Evolutionary conservation across 2,888 invertebrate genomes (phyloP), one percentile per base, ranked within the genome.

Genomic region (Theodoxus fluviatilis): DNA sequence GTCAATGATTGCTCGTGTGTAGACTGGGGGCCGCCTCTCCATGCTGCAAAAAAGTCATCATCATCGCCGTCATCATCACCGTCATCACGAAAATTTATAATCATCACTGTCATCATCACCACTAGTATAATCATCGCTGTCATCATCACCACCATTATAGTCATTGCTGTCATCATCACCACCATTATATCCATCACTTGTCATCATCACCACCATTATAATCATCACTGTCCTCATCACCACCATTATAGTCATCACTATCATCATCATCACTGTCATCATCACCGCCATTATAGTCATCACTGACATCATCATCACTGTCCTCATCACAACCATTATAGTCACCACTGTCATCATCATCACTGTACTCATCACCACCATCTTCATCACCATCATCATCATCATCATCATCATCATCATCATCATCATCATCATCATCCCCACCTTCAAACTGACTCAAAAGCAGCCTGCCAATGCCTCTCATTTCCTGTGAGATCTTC

Each of bases 1-100:
- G 74, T 86, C 85, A 73, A 86, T 72, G 64, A 86, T 80, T 40
- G 84, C 83, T 35, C 84, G 75, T 0, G 85, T 85, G 74, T 81
- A 79, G 12, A 85, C 81, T 0, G 82, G 79, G 0, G 84, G 81
- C 22, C 82, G 73, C 28, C 82, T 74, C 38, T 79, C 74, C 69
- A 80, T 80, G 70, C 85, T 85, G 71, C 2, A 70, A 66, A 9
- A n/a, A 9, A 15, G 57, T n/a, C n/a, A 12, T 43, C 43, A 43
- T 15, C 9, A 12, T 9, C 9, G 15, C 18, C 12, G 15, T 12
- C 18, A 43, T 43, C 43, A 43, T 43, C 9, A 12, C 9, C 18
- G 15, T 12, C 9, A 43, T 43, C 43, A 43, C 9, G 15, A 43
- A 9, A 43, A 15, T 43, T 43, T 15, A 9, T 43, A 15, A 43